Evolutionary conservation across 1,140 invertebrate genomes (phyloP).

Genomic region (Holcopasites calliopsidis): DNA sequence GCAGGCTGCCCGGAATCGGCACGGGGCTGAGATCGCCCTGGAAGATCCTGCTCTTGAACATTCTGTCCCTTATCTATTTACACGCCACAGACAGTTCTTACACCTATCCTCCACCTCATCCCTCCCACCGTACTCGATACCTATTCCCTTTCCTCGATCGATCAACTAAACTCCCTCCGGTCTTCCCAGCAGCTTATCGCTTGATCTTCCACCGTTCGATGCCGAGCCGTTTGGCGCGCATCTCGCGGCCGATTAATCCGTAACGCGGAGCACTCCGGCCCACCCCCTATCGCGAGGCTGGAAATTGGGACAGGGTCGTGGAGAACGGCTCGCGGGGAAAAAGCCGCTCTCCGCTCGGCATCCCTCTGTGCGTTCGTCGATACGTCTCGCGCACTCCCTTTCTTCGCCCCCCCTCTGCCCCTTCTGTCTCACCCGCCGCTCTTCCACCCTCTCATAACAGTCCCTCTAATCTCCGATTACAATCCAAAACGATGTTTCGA

Average conservation of each 20-base stretch:
- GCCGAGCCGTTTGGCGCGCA: not conserved
- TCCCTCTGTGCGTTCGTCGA: not conserved
- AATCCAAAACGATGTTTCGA: not conserved
- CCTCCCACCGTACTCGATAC: no score
- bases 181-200: not conserved
- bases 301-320: constrained; percentile 49
- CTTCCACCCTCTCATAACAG: constrained; percentile 12
- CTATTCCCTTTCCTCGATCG: no score
- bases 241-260: constrained; percentile 9
- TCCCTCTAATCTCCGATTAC: constrained; percentile 5
- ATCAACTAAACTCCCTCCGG: not conserved
- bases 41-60: constrained; percentile 75
- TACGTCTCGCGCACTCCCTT: not conserved
- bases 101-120: constrained; percentile 27
- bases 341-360: constrained; percentile 11
- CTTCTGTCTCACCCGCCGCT: constrained; percentile 1
- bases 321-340: constrained; percentile 31
- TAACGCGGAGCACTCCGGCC: not conserved
- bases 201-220: not conserved
- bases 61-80: constrained; percentile 55
- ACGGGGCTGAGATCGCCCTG: constrained; percentile 73
- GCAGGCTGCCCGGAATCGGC: constrained; percentile 66
- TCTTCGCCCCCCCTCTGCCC: not conserved
- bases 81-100: constrained; percentile 55
- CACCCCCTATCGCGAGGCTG: not conserved